Percentiles rank a stretch among this genome's conserved stretches.
These are phyloP conservation scores for Sebastiscus albofasciatus DNA, from an alignment of 2,797 vertebrate species.

Conservation along the genomic window DNA sequence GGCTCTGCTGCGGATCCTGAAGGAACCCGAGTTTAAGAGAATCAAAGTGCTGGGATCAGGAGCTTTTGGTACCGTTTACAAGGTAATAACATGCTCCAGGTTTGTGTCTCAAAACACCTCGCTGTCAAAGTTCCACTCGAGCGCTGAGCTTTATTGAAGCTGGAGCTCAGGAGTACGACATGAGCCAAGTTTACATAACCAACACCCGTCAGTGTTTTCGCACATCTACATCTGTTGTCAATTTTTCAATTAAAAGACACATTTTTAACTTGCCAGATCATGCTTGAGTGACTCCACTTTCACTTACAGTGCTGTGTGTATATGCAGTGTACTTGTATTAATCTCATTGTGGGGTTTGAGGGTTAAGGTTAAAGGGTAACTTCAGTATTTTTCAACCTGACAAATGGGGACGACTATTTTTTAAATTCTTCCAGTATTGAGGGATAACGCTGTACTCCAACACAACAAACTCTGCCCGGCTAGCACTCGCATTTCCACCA, in stretches of 20 bases:
- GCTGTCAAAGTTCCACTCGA: slow-evolving; percentile 6
- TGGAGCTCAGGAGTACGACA: not conserved
- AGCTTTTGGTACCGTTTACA: slow-evolving; percentile 98
- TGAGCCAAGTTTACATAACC: slow-evolving; percentile 31
- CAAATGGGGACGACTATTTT: too few species aligned
- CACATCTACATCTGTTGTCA: slow-evolving; percentile 65
- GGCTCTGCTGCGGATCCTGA: slow-evolving; percentile 94
- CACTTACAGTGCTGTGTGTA: slow-evolving; percentile 1
- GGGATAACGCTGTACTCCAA: too few species aligned
- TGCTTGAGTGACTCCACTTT: slow-evolving; percentile 19
- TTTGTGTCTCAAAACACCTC: slow-evolving; percentile 23
- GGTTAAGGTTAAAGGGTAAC: not conserved
- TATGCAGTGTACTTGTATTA: not conserved
- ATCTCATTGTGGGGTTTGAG: not conserved
- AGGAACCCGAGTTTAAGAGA: slow-evolving; percentile 98
- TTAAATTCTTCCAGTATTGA: too few species aligned
- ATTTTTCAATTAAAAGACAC: slow-evolving; percentile 71
- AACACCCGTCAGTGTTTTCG: slow-evolving; percentile 30
- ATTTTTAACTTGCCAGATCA: slow-evolving; percentile 61
- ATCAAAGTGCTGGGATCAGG: slow-evolving; percentile 97
- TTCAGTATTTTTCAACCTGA: too few species aligned
- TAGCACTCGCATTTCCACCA: too few species aligned
- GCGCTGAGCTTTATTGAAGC: slow-evolving; percentile 17
- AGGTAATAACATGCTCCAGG: slow-evolving; percentile 81
- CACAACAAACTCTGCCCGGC: too few species aligned